A percentile compares a stretch with the other conserved stretches of the same genome.
Conservation (phyloP, 2,888 invertebrate genomes). For the Hedychridium roseum region DNA sequence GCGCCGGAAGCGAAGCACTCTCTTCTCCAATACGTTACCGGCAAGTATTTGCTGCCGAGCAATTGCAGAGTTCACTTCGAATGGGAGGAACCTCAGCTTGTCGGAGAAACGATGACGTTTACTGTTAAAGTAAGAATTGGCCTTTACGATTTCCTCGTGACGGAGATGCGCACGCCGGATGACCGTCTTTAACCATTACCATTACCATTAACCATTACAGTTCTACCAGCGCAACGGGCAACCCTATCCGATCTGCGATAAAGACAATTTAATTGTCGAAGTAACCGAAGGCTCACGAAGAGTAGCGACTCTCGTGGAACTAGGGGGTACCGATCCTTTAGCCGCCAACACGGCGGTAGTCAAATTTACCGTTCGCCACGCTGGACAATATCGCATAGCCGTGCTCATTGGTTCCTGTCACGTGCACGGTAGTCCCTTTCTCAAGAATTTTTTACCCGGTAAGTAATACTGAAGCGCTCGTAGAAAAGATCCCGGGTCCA, state of each 20-base stretch:
- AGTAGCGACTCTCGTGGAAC: conserved; percentile 84
- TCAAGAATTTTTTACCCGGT: conserved; percentile 81
- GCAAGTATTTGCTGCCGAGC: conserved; percentile 87
- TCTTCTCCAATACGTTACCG: conserved; percentile 88
- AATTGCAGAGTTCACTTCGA: conserved; percentile 88
- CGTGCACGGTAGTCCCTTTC: conserved; percentile 87
- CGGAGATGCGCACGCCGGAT: not conserved
- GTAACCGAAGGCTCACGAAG: conserved; percentile 86
- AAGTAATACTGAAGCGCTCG: too few species aligned
- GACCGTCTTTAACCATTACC: not conserved
- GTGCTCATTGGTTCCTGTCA: conserved; percentile 83
- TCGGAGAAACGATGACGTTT: conserved; percentile 92
- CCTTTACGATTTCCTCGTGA: not conserved
- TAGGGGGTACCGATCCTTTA: conserved; percentile 85
- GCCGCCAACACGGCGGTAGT: conserved; percentile 87
- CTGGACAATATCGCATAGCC: conserved; percentile 87
- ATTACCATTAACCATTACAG: conserved; percentile 59
- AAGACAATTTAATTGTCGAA: conserved; percentile 87
- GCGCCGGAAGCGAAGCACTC: conserved; percentile 92
- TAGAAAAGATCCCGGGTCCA: too few species aligned
- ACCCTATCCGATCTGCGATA: conserved; percentile 93
- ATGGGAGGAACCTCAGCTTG: conserved; percentile 89
- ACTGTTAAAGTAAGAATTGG: conserved; percentile 70
- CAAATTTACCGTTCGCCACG: conserved; percentile 90
- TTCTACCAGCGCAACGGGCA: conserved; percentile 93